A percentile compares a stretch with the other conserved stretches of the same genome.
These are phyloP conservation scores for Cyrtorhinus lividipennis DNA, from an alignment of 1,140 invertebrate genomes.

Conservation along the genomic window DNA sequence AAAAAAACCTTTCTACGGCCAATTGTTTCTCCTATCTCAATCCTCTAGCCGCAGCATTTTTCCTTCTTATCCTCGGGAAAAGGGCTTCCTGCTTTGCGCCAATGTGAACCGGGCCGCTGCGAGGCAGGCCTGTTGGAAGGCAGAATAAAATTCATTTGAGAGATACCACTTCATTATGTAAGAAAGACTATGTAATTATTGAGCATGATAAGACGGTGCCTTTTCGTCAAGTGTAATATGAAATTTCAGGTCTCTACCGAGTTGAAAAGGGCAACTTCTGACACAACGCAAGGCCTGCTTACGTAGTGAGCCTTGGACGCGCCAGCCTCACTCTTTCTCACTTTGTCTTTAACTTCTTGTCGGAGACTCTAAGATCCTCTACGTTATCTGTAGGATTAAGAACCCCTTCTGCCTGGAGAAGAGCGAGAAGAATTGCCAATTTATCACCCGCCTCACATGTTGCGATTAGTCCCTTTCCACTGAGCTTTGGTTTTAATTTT, in stretches of 20 bases:
- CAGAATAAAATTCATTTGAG: too few relatives aligned
- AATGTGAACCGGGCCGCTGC: too few relatives aligned
- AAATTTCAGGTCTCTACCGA: too few relatives aligned
- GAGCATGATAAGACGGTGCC: too few relatives aligned
- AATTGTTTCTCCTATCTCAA: not conserved
- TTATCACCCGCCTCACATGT: not conserved
- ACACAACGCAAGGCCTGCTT: too few relatives aligned
- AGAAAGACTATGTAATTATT: too few relatives aligned
- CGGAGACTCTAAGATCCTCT: not conserved
- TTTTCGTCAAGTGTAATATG: too few relatives aligned
- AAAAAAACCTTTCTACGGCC: not conserved
- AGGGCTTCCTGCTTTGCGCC: not conserved
- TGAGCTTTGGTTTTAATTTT: too few relatives aligned
- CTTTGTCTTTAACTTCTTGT: not conserved
- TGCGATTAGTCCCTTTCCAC: too few relatives aligned
- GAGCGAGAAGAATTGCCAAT: not conserved
- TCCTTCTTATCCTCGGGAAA: not conserved
- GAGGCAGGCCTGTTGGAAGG: too few relatives aligned
- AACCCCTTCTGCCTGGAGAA: not conserved
- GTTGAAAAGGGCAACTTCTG: too few relatives aligned
- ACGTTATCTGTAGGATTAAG: not conserved
- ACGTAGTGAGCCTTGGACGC: not conserved
- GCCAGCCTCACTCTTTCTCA: not conserved
- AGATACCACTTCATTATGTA: too few relatives aligned
- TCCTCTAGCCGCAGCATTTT: not conserved